phyloP scores from a whole-genome alignment of 2,888 invertebrate species.

The Sphecodes monilicornis region DNA sequence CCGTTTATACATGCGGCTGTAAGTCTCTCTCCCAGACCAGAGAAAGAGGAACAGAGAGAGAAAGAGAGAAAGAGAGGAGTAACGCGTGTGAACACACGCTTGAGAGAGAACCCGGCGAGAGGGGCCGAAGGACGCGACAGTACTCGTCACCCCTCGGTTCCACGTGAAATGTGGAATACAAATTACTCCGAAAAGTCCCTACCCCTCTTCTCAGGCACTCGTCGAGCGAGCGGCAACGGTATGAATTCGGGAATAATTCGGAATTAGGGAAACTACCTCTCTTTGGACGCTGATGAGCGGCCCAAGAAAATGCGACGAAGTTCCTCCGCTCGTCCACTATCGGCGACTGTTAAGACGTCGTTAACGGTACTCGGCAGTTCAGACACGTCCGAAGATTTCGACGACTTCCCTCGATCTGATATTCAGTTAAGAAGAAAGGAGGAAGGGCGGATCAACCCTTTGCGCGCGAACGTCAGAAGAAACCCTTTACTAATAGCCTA shows the following conservation, averaged over 20 bases:
- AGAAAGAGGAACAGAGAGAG: background rate
- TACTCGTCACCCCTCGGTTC: slow-evolving; percentile 73
- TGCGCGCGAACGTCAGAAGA: background rate
- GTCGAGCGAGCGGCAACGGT: slow-evolving; percentile 10
- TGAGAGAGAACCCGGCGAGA: slow-evolving; percentile 46
- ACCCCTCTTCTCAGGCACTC: slow-evolving; percentile 24
- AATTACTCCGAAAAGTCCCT: slow-evolving; percentile 75
- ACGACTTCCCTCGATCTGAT: slow-evolving; percentile 4
- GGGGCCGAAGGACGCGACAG: slow-evolving; percentile 24
- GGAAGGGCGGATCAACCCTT: background rate
- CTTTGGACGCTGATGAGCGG: slow-evolving; percentile 43
- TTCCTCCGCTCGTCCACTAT: slow-evolving; percentile 38
- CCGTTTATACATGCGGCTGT: slow-evolving; percentile 53
- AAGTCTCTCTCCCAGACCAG: slow-evolving; percentile 24
- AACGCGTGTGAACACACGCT: slow-evolving; percentile 50
- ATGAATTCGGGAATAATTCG: slow-evolving; percentile 78
- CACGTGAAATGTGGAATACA: slow-evolving; percentile 82
- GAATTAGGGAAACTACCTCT: slow-evolving; percentile 64
- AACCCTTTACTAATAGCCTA: background rate
- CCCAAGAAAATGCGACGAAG: slow-evolving; percentile 18
- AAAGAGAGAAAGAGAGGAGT: slow-evolving; percentile 20
- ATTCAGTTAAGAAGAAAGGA: background rate
- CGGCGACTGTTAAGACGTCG: slow-evolving; percentile 31
- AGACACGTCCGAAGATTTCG: slow-evolving; percentile 40
- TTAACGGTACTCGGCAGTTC: slow-evolving; percentile 25